Evolutionary conservation across 35 echinoderm and acorn worm species (phyloP).

Genomic region (Apostichopus japonicus): DNA sequence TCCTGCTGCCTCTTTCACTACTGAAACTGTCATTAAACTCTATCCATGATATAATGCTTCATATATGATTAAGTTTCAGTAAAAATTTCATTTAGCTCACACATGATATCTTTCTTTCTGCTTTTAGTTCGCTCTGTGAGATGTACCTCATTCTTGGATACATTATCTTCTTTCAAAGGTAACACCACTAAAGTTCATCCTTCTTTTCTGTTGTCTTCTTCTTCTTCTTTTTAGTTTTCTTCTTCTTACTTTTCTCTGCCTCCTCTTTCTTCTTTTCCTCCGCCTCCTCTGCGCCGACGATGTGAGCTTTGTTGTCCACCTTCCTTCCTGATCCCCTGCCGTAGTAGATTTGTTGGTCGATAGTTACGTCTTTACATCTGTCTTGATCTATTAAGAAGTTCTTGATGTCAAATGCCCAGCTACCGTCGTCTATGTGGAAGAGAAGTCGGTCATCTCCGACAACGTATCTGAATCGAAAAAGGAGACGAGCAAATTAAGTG

Average conservation of each 20-base stretch:
- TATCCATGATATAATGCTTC: too few species aligned
- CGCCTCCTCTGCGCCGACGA: conserved; percentile 41
- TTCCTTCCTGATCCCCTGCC: conserved; percentile 83
- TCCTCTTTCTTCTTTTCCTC: conserved; percentile 53
- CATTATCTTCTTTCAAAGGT: neutral
- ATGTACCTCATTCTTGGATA: too few species aligned
- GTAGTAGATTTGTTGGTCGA: conserved; percentile 88
- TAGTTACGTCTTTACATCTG: conserved; percentile 78
- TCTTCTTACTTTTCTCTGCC: conserved; percentile 35
- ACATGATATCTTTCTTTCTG: too few species aligned
- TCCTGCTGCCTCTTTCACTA: too few species aligned
- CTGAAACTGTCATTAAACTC: too few species aligned
- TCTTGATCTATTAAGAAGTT: conserved; percentile 94
- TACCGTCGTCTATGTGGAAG: conserved; percentile 82
- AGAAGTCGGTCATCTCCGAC: conserved; percentile 70
- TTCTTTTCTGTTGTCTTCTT: conserved; percentile 28
- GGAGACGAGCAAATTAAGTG: too few species aligned
- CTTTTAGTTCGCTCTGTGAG: too few species aligned
- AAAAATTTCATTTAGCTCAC: too few species aligned
- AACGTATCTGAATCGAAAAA: conserved; percentile 72
- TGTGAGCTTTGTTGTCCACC: conserved; percentile 48
- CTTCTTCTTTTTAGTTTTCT: conserved; percentile 26
- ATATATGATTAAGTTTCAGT: too few species aligned
- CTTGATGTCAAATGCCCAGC: conserved; percentile 93
- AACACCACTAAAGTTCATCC: conserved; percentile 7